These are phyloP conservation scores for Platorchestia sp. DNA, from an alignment of 1,140 invertebrate genomes.

Conservation along the genomic window DNA sequence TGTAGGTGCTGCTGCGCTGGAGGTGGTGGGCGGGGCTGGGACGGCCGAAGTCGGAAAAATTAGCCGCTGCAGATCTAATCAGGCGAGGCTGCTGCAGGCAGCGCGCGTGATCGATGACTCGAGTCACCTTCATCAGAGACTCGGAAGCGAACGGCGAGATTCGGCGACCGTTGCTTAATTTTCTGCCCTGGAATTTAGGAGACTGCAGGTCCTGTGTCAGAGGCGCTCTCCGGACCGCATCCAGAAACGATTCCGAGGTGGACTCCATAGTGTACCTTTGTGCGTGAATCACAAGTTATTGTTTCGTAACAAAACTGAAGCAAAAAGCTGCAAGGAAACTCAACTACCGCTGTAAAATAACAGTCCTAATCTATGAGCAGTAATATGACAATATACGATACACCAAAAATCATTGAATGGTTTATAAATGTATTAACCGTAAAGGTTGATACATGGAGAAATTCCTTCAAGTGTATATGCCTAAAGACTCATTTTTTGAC, in stretches of 20 bases:
- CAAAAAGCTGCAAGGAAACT: background rate
- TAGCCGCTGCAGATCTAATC: background rate
- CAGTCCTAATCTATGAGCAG: too few relatives aligned
- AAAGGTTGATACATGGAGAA: too few relatives aligned
- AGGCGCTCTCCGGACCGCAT: background rate
- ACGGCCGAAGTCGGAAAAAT: background rate
- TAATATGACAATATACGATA: too few relatives aligned
- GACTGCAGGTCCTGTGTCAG: background rate
- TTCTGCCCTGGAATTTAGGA: background rate
- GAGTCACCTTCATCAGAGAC: background rate
- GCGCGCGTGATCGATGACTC: background rate
- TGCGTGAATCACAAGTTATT: background rate
- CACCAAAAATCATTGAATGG: too few relatives aligned
- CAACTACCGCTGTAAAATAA: background rate
- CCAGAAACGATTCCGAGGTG: background rate
- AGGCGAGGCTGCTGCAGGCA: slow-evolving; percentile 6
- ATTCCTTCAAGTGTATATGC: too few relatives aligned
- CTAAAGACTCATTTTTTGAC: too few relatives aligned
- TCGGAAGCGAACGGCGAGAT: background rate
- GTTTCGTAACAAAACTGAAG: background rate
- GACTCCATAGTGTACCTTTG: background rate
- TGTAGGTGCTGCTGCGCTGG: background rate
- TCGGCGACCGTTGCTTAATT: background rate
- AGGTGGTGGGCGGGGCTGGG: background rate
- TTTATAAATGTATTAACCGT: too few relatives aligned